Conservation (phyloP, 2,797 vertebrate genomes). For the Oreortyx pictus region DNA sequence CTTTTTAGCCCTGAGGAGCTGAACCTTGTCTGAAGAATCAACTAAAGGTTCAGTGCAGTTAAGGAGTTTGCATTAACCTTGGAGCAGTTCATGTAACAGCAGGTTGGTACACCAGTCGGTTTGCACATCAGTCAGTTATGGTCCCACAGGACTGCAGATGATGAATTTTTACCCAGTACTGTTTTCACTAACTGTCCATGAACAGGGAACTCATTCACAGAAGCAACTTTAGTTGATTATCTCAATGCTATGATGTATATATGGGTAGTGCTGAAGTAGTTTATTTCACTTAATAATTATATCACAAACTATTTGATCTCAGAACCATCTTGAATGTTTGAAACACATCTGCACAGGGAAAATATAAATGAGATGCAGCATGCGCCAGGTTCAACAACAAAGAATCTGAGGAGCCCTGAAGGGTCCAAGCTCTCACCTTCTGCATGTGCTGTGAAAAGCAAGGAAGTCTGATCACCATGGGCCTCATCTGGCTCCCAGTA, state of each 20-base stretch:
- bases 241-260: not conserved
- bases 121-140: not conserved
- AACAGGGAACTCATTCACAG: not conserved
- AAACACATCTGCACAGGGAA: not conserved
- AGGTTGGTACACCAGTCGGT: not conserved
- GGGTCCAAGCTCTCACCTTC: not conserved
- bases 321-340: not conserved
- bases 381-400: not conserved
- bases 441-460: not conserved
- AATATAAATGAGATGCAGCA: not conserved
- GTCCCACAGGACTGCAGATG: not conserved
- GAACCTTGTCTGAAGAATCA: not conserved
- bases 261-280: not conserved
- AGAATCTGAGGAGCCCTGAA: not conserved
- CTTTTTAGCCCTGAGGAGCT: not conserved
- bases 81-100: not conserved
- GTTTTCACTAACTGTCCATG: not conserved
- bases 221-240: not conserved
- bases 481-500: not conserved
- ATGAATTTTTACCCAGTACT: not conserved
- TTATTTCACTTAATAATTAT: not conserved
- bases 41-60: not conserved
- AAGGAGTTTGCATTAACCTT: not conserved
- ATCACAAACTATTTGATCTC: not conserved
- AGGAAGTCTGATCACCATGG: not conserved